Evolutionary conservation across 1,140 invertebrate species (phyloP), one percentile per base, ranked within the genome.

Genomic region (Brachionus koreanus): DNA sequence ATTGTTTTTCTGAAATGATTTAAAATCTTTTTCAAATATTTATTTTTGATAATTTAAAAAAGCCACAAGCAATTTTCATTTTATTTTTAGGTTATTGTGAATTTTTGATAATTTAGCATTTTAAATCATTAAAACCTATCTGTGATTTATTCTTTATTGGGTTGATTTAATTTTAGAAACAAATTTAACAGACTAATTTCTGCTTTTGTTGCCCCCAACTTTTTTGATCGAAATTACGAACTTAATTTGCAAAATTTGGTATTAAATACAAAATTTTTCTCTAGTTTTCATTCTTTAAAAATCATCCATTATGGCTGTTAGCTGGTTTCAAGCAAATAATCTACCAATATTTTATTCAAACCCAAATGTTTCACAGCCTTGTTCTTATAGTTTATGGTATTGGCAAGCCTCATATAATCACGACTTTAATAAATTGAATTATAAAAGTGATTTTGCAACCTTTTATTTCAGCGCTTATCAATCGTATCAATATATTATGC

Each of bases 21-120:
- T 23, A 23, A 65, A 65, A 19, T 29, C 29, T 23, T 65, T 35
- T 29, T 65, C 25, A 13, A 39, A 37, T 37, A 37, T 69, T 69
- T 37, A 39, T 69, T 37, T 37, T 69, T 69, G 10, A 37, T 69
- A 9, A 19, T 39, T n/a, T 69, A 3, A 33, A n/a, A 65, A n/a
- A 69, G 65, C 65, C 65, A 69, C 10, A 19, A 69, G 65, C 33
- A n/a, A 37, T 69, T 42, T 69, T 65, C 33, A n/a, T 65, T 65
- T 65, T 63, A 63, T 63, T 63, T 63, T 25, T 69, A 39, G 65
- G 65, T 69, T 69, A 69, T 69, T 65, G 29, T 69, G 65, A 69
- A 69, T 69, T 9, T 5, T 57, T 57, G 49, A 57, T 19, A 19
- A 57, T 9, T 19, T 57, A 9, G 9, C 6, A 35, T 69, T 37